Conservation (phyloP, 2,797 vertebrate species). For the Xyrichtys novacula region DNA sequence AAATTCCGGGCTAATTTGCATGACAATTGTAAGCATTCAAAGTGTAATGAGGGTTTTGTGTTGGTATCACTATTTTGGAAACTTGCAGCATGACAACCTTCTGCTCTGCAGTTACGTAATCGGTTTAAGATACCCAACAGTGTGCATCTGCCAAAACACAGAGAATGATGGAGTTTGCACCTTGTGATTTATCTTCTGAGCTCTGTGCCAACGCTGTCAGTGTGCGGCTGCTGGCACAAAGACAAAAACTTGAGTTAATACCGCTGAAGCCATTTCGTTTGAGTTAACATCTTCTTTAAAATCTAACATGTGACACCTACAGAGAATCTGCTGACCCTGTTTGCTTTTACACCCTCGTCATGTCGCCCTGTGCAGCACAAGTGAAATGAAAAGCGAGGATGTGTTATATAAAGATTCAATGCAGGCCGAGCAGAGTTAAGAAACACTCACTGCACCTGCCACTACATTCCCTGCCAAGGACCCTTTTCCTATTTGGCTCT, state of each 20-base stretch:
- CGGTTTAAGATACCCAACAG: slow-evolving; percentile 28
- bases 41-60: neutral
- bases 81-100: neutral
- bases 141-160: slow-evolving; percentile 20
- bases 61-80: slow-evolving; percentile 13
- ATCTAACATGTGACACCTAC: slow-evolving; percentile 8
- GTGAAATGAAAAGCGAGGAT: slow-evolving; percentile 21
- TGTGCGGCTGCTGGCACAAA: slow-evolving; percentile 22
- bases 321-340: neutral
- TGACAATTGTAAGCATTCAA: neutral
- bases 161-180: slow-evolving; percentile 7
- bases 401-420: slow-evolving; percentile 11
- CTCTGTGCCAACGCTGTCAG: slow-evolving; percentile 17
- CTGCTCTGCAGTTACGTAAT: slow-evolving; percentile 23
- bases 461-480: slow-evolving; percentile 51
- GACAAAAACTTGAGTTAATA: slow-evolving; percentile 13
- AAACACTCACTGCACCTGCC: slow-evolving; percentile 29
- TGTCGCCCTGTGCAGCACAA: neutral
- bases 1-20: neutral
- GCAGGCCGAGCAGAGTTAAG: slow-evolving; percentile 29
- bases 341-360: neutral
- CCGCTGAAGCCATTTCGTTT: slow-evolving; percentile 12
- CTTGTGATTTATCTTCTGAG: slow-evolving; percentile 17
- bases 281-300: slow-evolving; percentile 10
- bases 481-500: slow-evolving; percentile 46